These are phyloP conservation scores for Pantherophis guttatus DNA, from an alignment of 2,113 vertebrate genomes.

Conservation along the genomic window DNA sequence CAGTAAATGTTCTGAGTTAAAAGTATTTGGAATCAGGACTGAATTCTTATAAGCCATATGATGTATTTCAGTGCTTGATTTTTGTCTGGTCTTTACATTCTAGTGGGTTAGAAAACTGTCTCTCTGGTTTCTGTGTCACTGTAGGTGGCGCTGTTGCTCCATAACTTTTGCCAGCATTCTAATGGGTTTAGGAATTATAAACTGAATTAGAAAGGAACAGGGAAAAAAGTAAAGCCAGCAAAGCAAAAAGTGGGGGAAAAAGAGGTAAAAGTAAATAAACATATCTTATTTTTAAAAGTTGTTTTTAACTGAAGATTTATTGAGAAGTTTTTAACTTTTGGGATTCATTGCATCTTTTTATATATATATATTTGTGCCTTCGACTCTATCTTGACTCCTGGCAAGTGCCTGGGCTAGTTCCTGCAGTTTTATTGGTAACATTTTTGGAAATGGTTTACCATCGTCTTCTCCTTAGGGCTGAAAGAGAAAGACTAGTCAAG, in stretches of 20 bases:
- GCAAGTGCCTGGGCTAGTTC: not conserved
- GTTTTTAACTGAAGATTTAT: slow-evolving; percentile 26
- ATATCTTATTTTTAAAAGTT: slow-evolving; percentile 44
- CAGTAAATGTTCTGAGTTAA: slow-evolving; percentile 26
- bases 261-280: not conserved
- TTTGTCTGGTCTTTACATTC: not conserved
- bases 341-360: not conserved
- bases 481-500: not conserved
- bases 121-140: slow-evolving; percentile 14
- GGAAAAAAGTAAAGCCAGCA: not conserved
- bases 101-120: not conserved
- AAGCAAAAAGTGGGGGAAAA: not conserved
- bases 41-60: slow-evolving; percentile 17
- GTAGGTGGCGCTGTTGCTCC: slow-evolving; percentile 68
- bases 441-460: not conserved
- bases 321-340: slow-evolving; percentile 32
- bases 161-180: not conserved
- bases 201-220: not conserved
- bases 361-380: not conserved
- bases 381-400: not conserved
- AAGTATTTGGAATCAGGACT: slow-evolving; percentile 9
- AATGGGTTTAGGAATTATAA: accelerated
- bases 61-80: not conserved
- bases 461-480: not conserved
- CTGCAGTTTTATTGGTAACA: not conserved